These are phyloP conservation scores for Psammodynastes pulverulentus DNA, from an alignment of 2,113 vertebrate species.

Conservation along the genomic window DNA sequence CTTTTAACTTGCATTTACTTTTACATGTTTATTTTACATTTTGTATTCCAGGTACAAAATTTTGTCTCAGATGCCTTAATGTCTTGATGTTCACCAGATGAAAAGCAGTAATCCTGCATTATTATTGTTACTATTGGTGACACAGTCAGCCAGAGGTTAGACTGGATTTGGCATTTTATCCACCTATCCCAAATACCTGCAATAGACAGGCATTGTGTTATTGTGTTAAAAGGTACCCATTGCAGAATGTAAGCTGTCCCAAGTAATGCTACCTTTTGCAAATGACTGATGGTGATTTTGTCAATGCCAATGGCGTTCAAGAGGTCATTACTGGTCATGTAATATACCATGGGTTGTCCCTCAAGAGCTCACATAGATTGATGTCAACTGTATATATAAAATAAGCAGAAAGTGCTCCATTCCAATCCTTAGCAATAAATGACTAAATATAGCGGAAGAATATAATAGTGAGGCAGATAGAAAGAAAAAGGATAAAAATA, in stretches of 20 bases:
- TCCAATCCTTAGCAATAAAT: constrained; percentile 43
- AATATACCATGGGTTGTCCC: constrained; percentile 5
- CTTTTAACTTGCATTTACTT: not conserved
- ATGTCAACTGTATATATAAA: constrained; percentile 36
- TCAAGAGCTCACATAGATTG: constrained; percentile 12
- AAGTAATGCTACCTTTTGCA: not conserved
- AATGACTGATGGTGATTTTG: too few species aligned
- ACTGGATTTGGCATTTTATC: not conserved
- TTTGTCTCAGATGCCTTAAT: constrained; percentile 2
- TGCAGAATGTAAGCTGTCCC: not conserved
- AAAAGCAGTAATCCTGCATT: constrained; percentile 17
- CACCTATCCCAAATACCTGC: not conserved
- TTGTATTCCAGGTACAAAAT: constrained; percentile 32
- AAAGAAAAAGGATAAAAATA: not conserved
- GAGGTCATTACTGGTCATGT: not conserved
- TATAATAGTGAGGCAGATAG: not conserved
- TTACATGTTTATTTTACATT: not conserved
- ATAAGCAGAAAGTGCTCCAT: constrained; percentile 30
- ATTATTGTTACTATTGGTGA: too few species aligned
- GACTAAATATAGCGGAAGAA: not conserved
- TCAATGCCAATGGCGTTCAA: too few species aligned
- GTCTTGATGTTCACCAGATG: fast-evolving
- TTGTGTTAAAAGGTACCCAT: not conserved
- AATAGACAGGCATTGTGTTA: not conserved
- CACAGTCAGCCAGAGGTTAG: not conserved